Evolutionary conservation across 2,113 vertebrate genomes (phyloP).

Genomic region (Boleophthalmus pectinirostris): DNA sequence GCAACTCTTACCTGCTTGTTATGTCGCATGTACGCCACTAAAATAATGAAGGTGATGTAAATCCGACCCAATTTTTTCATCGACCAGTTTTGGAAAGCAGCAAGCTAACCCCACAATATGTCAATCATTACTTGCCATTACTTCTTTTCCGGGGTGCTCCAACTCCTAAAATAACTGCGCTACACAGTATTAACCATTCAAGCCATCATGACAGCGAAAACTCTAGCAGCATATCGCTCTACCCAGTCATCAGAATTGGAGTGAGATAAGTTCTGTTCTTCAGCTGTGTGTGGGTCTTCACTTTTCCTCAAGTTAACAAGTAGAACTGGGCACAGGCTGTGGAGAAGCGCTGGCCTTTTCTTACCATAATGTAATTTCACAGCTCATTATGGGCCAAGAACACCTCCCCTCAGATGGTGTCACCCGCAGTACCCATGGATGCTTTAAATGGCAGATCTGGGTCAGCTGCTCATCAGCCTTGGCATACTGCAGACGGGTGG

Average conservation of each 20-base stretch:
- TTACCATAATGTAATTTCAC: conserved; percentile 75
- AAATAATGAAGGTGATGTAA: conserved; percentile 68
- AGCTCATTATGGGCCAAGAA: conserved; percentile 71
- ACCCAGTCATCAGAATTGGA: conserved; percentile 49
- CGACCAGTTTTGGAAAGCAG: conserved; percentile 27
- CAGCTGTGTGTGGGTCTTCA: conserved; percentile 54
- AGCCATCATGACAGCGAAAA: conserved; percentile 52
- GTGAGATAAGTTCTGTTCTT: conserved; percentile 53
- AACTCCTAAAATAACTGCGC: conserved; percentile 58
- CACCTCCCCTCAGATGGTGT: conserved; percentile 59
- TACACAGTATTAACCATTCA: conserved; percentile 41
- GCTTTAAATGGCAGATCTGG: conserved; percentile 57
- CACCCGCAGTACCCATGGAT: conserved; percentile 54
- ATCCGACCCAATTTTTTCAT: conserved; percentile 55
- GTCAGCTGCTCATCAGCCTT: conserved; percentile 42
- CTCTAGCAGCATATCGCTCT: conserved; percentile 36
- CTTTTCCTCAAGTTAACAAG: conserved; percentile 45
- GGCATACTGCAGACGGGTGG: conserved; percentile 8
- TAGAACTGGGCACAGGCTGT: conserved; percentile 48
- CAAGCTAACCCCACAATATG: conserved; percentile 32
- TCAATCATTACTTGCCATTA: conserved; percentile 67
- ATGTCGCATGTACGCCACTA: conserved; percentile 27
- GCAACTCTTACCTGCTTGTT: conserved; percentile 39
- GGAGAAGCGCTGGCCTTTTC: conserved; percentile 33
- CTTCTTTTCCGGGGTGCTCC: conserved; percentile 36